Percentiles rank a stretch among this genome's conserved stretches.
Conservation (phyloP, 2,113 vertebrate genomes). For the Zosterops borbonicus region DNA sequence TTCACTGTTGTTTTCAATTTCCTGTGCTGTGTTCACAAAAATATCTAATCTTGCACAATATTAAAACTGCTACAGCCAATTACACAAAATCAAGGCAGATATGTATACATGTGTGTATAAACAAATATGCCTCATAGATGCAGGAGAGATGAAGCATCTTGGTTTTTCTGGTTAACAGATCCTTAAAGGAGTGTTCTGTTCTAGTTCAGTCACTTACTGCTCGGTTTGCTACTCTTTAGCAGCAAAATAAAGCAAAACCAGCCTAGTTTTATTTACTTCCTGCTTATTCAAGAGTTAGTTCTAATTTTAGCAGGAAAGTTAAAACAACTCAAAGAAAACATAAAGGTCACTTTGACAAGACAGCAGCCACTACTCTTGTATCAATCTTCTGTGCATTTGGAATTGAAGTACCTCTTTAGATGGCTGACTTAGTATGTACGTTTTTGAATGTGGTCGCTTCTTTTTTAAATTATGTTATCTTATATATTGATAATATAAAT, state of each 20-base stretch:
- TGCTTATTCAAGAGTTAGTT: background rate
- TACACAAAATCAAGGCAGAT: background rate
- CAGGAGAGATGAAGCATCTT: background rate
- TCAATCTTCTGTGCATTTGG: background rate
- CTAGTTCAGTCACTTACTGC: background rate
- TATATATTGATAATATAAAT: background rate
- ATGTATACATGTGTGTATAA: background rate
- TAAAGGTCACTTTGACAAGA: background rate
- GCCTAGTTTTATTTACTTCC: background rate
- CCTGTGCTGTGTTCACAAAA: background rate
- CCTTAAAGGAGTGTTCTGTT: background rate
- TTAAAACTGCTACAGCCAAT: background rate
- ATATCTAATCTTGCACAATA: background rate
- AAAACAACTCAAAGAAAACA: accelerated
- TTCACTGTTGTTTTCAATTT: background rate
- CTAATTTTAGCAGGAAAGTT: background rate
- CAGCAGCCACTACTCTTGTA: background rate
- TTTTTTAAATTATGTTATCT: background rate
- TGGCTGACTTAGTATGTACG: background rate
- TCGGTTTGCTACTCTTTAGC: background rate
- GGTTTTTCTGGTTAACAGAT: background rate
- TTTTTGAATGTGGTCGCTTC: background rate
- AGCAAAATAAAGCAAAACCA: background rate
- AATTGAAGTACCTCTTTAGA: background rate
- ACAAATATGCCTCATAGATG: background rate